Base-by-base conservation (phyloP, 2,888 invertebrate genomes). In the Tyria jacobaeae region DNA sequence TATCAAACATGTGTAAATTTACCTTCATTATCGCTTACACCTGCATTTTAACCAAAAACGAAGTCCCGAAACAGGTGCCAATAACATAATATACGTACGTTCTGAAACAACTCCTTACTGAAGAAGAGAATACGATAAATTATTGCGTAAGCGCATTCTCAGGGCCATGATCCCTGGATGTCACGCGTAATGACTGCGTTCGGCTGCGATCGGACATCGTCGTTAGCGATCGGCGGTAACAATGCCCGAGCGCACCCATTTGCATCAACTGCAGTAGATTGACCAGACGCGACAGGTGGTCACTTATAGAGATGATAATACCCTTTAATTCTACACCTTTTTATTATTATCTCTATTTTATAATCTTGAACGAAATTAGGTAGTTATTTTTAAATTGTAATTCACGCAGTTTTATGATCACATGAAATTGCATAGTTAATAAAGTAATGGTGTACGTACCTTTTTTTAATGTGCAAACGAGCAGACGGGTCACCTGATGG, bases 171-270 rank as follows among this genome's bases (percentile, higher is more conserved):
- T 73, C 66, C 66, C 59, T 70, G 60, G 71, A 71, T 71, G 78
- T 78, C 78, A 74, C 62, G 65, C 75, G 79, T 84, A 84, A 84
- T 80, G 84, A 78, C 65, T 75, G 75, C 75, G 75, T 69, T 71
- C 61, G 54, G 50, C 70, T 55, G 51, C 31, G 49, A 48, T 66
- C 71, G 77, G 78, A 82, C 84, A 82, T 80, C 82, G 79, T 84
- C 81, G 84, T 84, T 83, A 84, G 84, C 61, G 75, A 72, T 69
- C 74, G 66, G 63, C 76, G 76, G 74, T 78, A 78, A 84, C 85
- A 85, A 85, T 84, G 82, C 76, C 60, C 68, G 41, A 53, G 69
- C 68, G 76, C 76, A 64, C 60, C 69, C 67, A 84, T 84, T 83
- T 85, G 83, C 83, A 82, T 84, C 76, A 68, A 68, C 71, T 66